Evolutionary conservation across 2,797 vertebrate genomes (phyloP), one percentile per base, ranked within the genome.

Genomic region (Muscicapa striata): DNA sequence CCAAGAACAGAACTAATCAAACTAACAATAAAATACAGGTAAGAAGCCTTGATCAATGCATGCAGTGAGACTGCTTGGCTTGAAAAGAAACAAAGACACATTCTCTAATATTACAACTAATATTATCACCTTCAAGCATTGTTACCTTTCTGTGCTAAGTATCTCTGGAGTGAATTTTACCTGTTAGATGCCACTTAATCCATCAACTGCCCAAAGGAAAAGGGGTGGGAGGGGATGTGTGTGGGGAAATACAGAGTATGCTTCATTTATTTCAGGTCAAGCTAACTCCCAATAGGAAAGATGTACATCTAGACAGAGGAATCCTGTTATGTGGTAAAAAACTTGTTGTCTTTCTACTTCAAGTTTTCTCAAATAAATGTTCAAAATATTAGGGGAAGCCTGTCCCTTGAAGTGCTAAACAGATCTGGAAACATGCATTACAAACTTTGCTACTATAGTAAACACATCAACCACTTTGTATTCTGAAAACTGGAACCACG

Each of bases 41-140:
- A 87, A 82, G 49, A 80, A 67, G 32, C n/a, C 61, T 59, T 57
- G 11, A 64, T 29, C 29, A 67, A 38, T 29, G 34, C 26, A 79
- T 46, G 82, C 5, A 63, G 5, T 40, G 7, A 7, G 55, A 87
- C 43, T 27, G 21, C 30, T 78, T 0, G 0, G n/a, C 45, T 80
- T 80, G 30, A 86, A 86, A 81, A 14, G 1, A 76, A 30, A 27
- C 2, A 1, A 70, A 90, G 23, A 61, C 23, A 49, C 8, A 38
- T 45, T 29, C 38, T 72, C 36, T 52, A 38, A 22, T 46, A 80
- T 8, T 63, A 77, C 11, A 77, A n/a, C 19, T 82, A 41, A 13
- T 41, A 41, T 19, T 36, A 55, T 13, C 43, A 63, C 21, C 32
- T 55, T 55, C 32, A 57, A 40, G 10, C 27, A 43, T 6, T 21